Evolutionary conservation across 1,140 invertebrate genomes (phyloP).

Genomic region (Cepaea nemoralis): DNA sequence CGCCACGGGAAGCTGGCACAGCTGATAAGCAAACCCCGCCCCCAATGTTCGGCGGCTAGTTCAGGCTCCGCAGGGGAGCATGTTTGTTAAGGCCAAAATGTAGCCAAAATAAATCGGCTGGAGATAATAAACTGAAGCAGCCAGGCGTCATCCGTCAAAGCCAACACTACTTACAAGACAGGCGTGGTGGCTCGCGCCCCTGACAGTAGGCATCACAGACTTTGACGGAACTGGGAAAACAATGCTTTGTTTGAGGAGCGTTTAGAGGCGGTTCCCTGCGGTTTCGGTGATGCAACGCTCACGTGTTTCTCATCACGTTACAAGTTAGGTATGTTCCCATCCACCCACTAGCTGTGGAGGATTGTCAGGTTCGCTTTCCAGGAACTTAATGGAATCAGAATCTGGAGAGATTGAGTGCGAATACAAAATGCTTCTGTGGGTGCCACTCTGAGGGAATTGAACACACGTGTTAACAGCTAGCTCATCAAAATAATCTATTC

Average conservation of each 20-base stretch:
- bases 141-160: not conserved
- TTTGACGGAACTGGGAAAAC: not conserved
- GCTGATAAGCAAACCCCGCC: not conserved
- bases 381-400: slow-evolving; percentile 3
- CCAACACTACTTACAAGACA: not conserved
- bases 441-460: not conserved
- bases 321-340: not conserved
- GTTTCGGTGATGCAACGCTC: slow-evolving; percentile 1
- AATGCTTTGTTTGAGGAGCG: not conserved
- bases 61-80: not conserved
- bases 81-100: not conserved
- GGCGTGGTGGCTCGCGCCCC: not conserved
- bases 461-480: not conserved
- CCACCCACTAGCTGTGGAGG: not conserved
- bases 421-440: slow-evolving; percentile 13
- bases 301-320: not conserved
- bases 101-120: not conserved
- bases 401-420: not conserved
- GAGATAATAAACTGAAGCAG: not conserved
- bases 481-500: not conserved
- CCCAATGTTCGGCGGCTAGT: not conserved
- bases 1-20: not conserved
- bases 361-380: not conserved
- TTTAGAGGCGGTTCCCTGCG: not conserved
- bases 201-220: not conserved